Base-by-base conservation (phyloP, 2,113 vertebrate genomes). In the Pseudopipra pipra region DNA sequence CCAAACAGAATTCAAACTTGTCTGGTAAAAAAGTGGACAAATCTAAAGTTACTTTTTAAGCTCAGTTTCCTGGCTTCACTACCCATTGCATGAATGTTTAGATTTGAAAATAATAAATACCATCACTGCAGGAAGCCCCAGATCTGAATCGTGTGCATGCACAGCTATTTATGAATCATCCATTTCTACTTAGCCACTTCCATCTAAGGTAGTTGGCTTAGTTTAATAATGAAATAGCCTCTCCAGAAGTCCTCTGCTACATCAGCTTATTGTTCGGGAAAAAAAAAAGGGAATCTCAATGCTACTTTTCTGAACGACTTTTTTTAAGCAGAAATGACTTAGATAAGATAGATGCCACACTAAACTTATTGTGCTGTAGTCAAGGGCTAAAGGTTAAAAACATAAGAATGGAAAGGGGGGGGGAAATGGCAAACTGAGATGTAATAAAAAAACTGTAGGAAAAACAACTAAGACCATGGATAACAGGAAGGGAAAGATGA, bases 51-150 rank as follows among this genome's bases (percentile, higher is more conserved):
- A 18, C 17, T 19, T 90, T 85, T 95, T 25, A 52, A 85, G n/a
- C 47, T 80, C 37, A 14, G 8, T 77, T 95, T 94, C 54, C 56
- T 96, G 76, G 61, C 59, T 86, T 90, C 23, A 3, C 31, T 70
- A 41, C 65, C 47, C 70, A 68, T 90, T 88, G 44, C 73, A 81
- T 35, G 73, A 94, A 87, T 72, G 52, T 79, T 83, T 80, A 75
- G 47, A 61, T 86, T 86, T 88, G 76, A 87, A 90, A 93, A 91
- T 87, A 95, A 46, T 75, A 89, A 95, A 78, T 90, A 43, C 61
- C 44, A 68, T 89, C 86, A 33, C 90, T 0, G 2, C 61, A 71
- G 82, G 90, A 91, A 88, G 73, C 56, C 85, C 41, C 28, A 46
- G 44, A 72, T 72, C 61, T 78, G 44, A 85, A 92, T 78, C 90